Conservation (phyloP, 2,113 vertebrate species). For the Struthidea cinerea region DNA sequence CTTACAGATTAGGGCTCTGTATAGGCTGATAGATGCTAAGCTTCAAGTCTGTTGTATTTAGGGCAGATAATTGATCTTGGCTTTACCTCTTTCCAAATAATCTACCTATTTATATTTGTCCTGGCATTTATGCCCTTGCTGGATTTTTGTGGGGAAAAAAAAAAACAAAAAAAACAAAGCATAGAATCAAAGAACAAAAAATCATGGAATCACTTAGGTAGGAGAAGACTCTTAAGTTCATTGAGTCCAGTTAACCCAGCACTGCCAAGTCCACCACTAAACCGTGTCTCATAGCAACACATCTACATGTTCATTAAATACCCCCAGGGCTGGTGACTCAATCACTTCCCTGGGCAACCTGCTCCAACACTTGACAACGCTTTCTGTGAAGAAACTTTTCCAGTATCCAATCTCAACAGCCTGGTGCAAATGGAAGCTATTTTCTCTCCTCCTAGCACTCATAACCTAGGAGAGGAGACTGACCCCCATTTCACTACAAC, state of each 20-base stretch:
- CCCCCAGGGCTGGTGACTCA: neutral
- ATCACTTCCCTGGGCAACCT: neutral
- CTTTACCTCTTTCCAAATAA: neutral
- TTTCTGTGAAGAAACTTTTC: neutral
- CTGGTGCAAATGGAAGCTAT: fast-evolving
- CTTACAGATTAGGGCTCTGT: neutral
- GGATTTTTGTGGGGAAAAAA: neutral
- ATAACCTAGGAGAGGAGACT: neutral
- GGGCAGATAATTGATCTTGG: neutral
- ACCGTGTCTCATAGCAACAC: fast-evolving
- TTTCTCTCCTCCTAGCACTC: neutral
- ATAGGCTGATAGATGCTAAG: neutral
- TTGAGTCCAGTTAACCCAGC: neutral
- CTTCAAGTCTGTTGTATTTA: neutral
- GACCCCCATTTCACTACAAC: fast-evolving
- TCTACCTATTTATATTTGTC: neutral
- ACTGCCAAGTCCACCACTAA: neutral
- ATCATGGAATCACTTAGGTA: neutral
- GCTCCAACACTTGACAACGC: fast-evolving
- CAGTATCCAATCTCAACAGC: neutral
- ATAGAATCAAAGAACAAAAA: neutral
- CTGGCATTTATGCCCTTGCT: neutral
- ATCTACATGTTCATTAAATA: fast-evolving
- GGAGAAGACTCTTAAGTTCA: neutral
- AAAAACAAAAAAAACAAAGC: fast-evolving